These are phyloP conservation scores for Rhagonycha lutea DNA, from an alignment of 2,888 invertebrate species.

Conservation along the genomic window DNA sequence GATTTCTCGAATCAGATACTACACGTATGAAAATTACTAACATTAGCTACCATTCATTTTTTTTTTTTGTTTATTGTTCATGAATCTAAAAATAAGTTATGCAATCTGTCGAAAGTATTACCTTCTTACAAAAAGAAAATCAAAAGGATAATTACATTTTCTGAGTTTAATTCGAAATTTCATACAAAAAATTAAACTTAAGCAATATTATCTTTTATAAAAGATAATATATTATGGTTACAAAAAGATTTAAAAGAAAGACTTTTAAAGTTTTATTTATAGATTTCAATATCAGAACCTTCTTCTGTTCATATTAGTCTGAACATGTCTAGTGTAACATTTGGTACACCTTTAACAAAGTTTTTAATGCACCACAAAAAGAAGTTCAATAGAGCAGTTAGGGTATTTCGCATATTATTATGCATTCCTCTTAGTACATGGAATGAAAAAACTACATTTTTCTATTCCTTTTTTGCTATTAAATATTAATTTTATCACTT, in stretches of 20 bases:
- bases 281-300: not conserved
- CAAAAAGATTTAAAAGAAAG: not conserved
- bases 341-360: not conserved
- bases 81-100: too few relatives aligned
- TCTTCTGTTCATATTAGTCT: not conserved
- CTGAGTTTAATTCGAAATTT: not conserved
- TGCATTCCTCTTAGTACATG: not conserved
- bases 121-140: too few relatives aligned
- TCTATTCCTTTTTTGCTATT: not conserved
- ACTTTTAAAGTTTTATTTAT: not conserved
- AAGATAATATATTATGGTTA: not conserved
- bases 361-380: not conserved
- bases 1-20: too few relatives aligned
- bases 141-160: not conserved
- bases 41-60: too few relatives aligned
- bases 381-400: not conserved
- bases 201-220: not conserved
- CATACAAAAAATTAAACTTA: not conserved
- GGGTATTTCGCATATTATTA: not conserved
- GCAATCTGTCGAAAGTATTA: too few relatives aligned
- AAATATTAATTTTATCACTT: not conserved
- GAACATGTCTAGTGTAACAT: not conserved
- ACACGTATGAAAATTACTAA: too few relatives aligned
- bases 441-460: not conserved
- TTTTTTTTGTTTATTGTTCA: too few relatives aligned